phyloP scores from a whole-genome alignment of 2,888 invertebrate genomes.

The Lagria hirta region DNA sequence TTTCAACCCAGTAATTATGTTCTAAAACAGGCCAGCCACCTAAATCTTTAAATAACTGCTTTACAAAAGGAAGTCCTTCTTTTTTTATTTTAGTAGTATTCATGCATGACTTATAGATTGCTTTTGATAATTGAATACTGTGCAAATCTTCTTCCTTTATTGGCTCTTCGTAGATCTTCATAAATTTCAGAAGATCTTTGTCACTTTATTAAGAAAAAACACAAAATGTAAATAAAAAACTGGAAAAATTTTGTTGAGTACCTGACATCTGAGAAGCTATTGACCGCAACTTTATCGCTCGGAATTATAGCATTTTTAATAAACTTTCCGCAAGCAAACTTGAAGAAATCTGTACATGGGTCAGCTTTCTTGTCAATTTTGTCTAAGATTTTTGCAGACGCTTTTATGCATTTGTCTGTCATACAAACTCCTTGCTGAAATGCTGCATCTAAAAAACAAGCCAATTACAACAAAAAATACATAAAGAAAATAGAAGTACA shows the following conservation, averaged over 20 bases:
- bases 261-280: conserved; percentile 1
- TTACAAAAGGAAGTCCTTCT: conserved; percentile 17
- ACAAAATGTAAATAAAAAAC: conserved; percentile 6
- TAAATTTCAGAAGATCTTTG: conserved; percentile 6
- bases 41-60: conserved; percentile 28
- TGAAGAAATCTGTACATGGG: conserved; percentile 76
- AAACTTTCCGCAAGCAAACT: conserved; percentile 66
- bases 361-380: conserved; percentile 46
- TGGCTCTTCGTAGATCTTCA: conserved; percentile 15
- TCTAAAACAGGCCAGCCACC: conserved; percentile 40
- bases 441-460: no score
- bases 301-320: conserved; percentile 18
- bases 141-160: conserved; percentile 44
- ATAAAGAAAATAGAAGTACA: no score
- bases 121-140: conserved; percentile 53
- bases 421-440: conserved; percentile 18
- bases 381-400: conserved; percentile 15
- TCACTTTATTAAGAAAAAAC: no score
- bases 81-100: conserved; percentile 29
- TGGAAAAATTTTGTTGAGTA: no score
- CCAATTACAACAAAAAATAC: no score
- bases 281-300: neutral
- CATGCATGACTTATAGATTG: conserved; percentile 41
- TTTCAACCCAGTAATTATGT: conserved; percentile 35
- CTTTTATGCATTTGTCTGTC: conserved; percentile 19